Evolutionary conservation across 2,888 invertebrate genomes (phyloP).

Genomic region (Drosophila greeni): DNA sequence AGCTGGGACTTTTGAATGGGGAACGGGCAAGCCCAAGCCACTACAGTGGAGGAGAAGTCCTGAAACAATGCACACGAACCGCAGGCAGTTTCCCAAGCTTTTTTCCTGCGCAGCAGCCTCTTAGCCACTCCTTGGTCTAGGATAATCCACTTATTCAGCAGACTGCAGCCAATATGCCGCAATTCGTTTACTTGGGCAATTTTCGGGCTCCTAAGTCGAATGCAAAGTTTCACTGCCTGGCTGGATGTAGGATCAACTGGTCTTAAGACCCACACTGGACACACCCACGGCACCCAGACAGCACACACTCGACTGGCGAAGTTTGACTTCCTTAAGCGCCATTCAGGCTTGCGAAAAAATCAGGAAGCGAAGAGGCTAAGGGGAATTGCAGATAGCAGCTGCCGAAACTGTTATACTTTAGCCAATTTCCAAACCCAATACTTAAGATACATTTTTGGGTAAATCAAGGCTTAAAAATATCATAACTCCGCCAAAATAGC

Average conservation of each 20-base stretch:
- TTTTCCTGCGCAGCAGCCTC: background rate
- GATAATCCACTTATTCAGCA: slow-evolving; percentile 60
- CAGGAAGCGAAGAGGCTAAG: background rate
- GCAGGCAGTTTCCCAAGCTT: slow-evolving; percentile 10
- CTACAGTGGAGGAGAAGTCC: background rate
- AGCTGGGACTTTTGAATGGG: background rate
- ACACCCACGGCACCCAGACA: slow-evolving; percentile 1
- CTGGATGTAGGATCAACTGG: slow-evolving; percentile 31
- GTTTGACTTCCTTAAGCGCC: slow-evolving; percentile 20
- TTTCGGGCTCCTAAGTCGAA: slow-evolving; percentile 55
- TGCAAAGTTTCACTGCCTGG: slow-evolving; percentile 41
- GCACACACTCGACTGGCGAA: slow-evolving; percentile 8
- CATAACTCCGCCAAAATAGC: no score
- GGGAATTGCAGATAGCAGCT: no score
- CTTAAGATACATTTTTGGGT: no score
- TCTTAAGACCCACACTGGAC: slow-evolving; percentile 10
- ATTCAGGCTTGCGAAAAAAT: slow-evolving; percentile 14
- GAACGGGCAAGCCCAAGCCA: background rate
- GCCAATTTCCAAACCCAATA: no score
- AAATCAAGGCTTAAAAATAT: no score
- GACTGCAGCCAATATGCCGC: slow-evolving; percentile 52
- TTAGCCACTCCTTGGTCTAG: background rate
- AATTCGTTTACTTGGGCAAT: slow-evolving; percentile 61
- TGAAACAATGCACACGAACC: slow-evolving; percentile 17
- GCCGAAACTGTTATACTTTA: no score